Percentiles rank a stretch among this genome's conserved stretches.
Evolutionary conservation across 2,888 invertebrate genomes (phyloP).

Genomic region (Andrena marginata): DNA sequence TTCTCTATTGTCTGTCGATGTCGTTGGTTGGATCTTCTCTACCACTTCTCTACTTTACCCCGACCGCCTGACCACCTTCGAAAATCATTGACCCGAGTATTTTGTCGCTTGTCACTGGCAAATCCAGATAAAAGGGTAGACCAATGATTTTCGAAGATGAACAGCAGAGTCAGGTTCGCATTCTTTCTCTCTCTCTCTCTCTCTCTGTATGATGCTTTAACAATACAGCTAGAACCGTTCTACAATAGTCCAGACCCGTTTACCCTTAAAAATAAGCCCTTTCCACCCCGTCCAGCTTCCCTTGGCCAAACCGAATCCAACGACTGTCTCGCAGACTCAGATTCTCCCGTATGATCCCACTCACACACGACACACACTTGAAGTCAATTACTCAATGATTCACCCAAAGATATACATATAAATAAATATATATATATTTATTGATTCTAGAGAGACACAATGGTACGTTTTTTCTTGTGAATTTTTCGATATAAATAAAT

Average conservation of each 20-base stretch:
- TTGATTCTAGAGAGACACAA: slow-evolving; percentile 62
- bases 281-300: slow-evolving; percentile 10
- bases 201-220: slow-evolving; percentile 78
- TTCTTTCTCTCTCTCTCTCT: slow-evolving; percentile 77
- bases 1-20: slow-evolving; percentile 75
- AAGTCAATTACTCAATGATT: slow-evolving; percentile 84
- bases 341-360: slow-evolving; percentile 62
- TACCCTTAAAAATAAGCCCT: neutral
- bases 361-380: slow-evolving; percentile 77
- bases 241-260: neutral
- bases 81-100: slow-evolving; percentile 73
- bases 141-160: slow-evolving; percentile 77
- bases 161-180: slow-evolving; percentile 70
- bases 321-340: slow-evolving; percentile 32
- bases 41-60: slow-evolving; percentile 41
- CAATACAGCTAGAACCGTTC: slow-evolving; percentile 60
- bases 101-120: too few species aligned
- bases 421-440: slow-evolving; percentile 61
- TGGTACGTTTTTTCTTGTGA: slow-evolving; percentile 59
- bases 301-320: slow-evolving; percentile 9
- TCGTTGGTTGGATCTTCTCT: slow-evolving; percentile 57
- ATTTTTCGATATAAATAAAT: slow-evolving; percentile 63
- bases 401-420: slow-evolving; percentile 70
- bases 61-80: slow-evolving; percentile 68
- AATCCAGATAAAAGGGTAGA: too few species aligned